Base-by-base conservation (phyloP, 2,113 vertebrate genomes). In the Pachycephala philippinensis region DNA sequence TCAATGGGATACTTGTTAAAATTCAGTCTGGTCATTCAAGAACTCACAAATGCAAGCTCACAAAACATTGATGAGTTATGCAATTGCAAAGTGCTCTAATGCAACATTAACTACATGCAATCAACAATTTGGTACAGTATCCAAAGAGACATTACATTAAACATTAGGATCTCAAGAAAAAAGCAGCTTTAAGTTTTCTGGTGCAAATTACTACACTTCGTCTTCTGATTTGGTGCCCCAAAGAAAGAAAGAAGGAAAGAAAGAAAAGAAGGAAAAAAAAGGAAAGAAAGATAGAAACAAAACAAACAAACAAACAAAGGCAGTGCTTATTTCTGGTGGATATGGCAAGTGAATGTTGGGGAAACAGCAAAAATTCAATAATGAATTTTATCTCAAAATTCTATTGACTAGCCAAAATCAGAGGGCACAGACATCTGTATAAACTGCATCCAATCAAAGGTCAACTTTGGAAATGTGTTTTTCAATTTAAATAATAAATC, bases 21-120 rank as follows among this genome's bases (percentile, higher is more conserved):
- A 97, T 96, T 97, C 97, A 97, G 74, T 97, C 96, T 96, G 97
- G 94, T 97, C 96, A 97, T 97, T 95, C 97, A 96, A 96, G 97
- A 98, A 97, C 97, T 98, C 98, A 98, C 98, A 96, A 96, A 97
- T 95, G 98, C 97, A 98, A 99, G 99, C 98, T 99, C 98, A 98
- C 98, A 97, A 98, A 98, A 99, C 98, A 98, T 97, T 90, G 97
- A 98, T 98, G 98, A 98, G 97, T 98, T 97, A 98, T 98, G 98
- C 98, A 98, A 98, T 95, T 98, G 98, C 98, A 98, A 98, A 98
- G 98, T 98, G 98, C 98, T 98, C 98, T 98, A 98, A 99, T 99
- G 98, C 98, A 99, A 99, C 98, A 98, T 98, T 98, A 98, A 98
- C 98, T 97, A 98, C 98, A 99, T 98, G 98, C 98, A 98, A 98